Evolutionary conservation across 1,140 invertebrate genomes (phyloP).

Genomic region (Epicauta chinensis): DNA sequence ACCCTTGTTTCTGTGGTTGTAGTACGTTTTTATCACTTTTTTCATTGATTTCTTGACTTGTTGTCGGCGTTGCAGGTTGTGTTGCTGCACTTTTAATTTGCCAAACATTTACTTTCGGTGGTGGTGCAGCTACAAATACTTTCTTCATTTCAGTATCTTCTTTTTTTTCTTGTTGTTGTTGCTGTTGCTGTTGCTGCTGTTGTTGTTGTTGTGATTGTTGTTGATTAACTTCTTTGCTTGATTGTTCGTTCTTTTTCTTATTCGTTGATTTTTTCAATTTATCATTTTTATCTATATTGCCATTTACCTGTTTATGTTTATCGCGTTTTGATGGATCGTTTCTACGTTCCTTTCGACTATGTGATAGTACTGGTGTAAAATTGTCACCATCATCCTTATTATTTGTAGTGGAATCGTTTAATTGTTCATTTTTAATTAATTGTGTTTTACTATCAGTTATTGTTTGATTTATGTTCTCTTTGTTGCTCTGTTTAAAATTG

Average conservation of each 20-base stretch:
- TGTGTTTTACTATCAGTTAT: slow-evolving; percentile 19
- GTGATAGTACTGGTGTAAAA: slow-evolving; percentile 47
- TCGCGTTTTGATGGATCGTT: slow-evolving; percentile 35
- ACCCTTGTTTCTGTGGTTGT: slow-evolving; percentile 43
- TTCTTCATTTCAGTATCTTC: slow-evolving; percentile 44
- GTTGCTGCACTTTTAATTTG: slow-evolving; percentile 42
- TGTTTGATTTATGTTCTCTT: slow-evolving; percentile 31
- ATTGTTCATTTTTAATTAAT: slow-evolving; percentile 14
- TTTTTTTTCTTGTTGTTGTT: slow-evolving; percentile 28
- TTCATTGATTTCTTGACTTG: not conserved
- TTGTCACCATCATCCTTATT: slow-evolving; percentile 43
- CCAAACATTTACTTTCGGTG: slow-evolving; percentile 56
- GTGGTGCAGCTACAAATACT: slow-evolving; percentile 53
- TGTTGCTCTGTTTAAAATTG: slow-evolving; percentile 30
- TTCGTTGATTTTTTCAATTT: slow-evolving; percentile 7
- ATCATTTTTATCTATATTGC: slow-evolving; percentile 18
- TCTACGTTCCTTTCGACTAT: slow-evolving; percentile 47
- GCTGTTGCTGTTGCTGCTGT: slow-evolving; percentile 32
- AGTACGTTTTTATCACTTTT: slow-evolving; percentile 43
- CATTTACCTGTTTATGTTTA: slow-evolving; percentile 24
- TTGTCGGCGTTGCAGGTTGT: slow-evolving; percentile 12
- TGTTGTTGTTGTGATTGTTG: slow-evolving; percentile 12
- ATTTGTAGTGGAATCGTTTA: slow-evolving; percentile 12
- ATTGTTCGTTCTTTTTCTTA: slow-evolving; percentile 26
- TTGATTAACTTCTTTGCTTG: slow-evolving; percentile 18